Evolutionary conservation across 2,888 invertebrate genomes (phyloP), one percentile per base, ranked within the genome.

Genomic region (Drosophila anomalata): DNA sequence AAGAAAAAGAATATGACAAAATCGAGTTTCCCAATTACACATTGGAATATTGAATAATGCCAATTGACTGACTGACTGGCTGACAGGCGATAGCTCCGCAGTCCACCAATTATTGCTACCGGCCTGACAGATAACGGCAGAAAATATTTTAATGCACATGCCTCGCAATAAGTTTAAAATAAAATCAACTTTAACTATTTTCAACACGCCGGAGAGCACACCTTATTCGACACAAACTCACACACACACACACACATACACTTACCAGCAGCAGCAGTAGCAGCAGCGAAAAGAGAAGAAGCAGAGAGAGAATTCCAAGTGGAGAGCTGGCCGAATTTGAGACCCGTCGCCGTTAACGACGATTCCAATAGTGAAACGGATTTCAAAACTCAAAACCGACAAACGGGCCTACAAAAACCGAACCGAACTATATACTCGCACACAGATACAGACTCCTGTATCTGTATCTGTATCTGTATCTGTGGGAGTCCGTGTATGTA

Each of bases 311-410:
- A 55, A 56, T 31, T 41, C 51, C 50, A 73, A 75, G 74, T 75
- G 69, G 77, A 73, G 68, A 71, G 73, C 73, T 69, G 67, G 77
- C 14, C 62, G 58, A 76, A 75, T 70, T 71, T 65, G 9, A n/a
- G 54, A 41, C 88, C 89, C 86, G 87, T 76, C 89, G 78, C 75
- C 73, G 77, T 48, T 77, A 74, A 89, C 89, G 79, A 76, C 84
- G 79, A 85, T 89, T 89, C 90, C 89, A 90, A 89, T 90, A 89
- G 88, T 90, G 68, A 79, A 87, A 17, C 20, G 41, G 41, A 62
- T 78, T 82, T 83, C 71, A 77, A 87, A 87, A 84, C 80, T 85
- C 77, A 70, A 81, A 88, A 88, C 80, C 84, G 84, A 88, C 81
- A 78, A 87, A 86, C 72, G 74, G 66, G 87, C 81, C 80, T 81